phyloP scores from a whole-genome alignment of 2,113 vertebrate genomes.

The Lophochroa leadbeateri region DNA sequence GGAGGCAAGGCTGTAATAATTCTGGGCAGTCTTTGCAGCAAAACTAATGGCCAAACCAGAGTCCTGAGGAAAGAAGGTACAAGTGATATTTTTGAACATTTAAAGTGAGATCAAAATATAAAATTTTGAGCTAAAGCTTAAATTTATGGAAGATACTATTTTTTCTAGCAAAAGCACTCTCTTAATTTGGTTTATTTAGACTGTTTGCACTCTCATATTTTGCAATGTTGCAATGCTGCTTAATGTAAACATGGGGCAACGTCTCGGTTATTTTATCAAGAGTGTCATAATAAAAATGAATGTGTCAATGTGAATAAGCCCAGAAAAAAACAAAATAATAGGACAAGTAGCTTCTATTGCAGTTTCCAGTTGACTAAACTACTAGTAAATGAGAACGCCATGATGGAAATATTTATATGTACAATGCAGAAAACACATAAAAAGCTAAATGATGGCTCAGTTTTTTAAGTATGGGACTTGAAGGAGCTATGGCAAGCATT shows the following conservation, averaged over 20 bases:
- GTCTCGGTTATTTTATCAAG: neutral
- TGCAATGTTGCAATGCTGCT: neutral
- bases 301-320: neutral
- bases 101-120: neutral
- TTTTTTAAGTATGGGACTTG: neutral
- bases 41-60: neutral
- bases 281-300: neutral
- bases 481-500: neutral
- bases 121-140: neutral
- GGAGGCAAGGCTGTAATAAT: neutral
- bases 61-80: neutral
- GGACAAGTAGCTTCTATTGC: neutral
- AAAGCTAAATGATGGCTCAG: neutral
- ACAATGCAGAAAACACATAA: neutral
- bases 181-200: neutral
- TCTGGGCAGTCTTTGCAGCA: neutral
- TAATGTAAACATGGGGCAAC: neutral
- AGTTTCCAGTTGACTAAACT: neutral
- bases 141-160: neutral
- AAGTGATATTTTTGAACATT: neutral
- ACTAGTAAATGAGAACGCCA: neutral
- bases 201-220: neutral
- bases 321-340: neutral
- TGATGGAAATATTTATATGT: neutral
- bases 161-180: neutral